Evolutionary conservation across 2,113 vertebrate genomes (phyloP).

Genomic region (Neomonachus schauinslandi): DNA sequence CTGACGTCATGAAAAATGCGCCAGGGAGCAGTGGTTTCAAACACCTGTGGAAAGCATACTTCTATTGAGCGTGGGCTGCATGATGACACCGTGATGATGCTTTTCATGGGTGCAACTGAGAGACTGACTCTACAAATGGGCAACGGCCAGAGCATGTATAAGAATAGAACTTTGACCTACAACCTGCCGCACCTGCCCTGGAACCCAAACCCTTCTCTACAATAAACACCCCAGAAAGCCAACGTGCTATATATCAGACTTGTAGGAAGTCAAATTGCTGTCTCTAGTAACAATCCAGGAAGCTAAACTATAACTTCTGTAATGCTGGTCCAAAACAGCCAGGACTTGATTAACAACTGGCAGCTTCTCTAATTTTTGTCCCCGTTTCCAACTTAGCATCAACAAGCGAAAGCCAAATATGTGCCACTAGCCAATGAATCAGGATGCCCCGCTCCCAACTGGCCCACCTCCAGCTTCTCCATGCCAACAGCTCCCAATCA

Average conservation of each 20-base stretch:
- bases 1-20: not conserved
- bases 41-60: not conserved
- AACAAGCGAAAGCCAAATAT: not conserved
- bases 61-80: not conserved
- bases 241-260: not conserved
- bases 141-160: not conserved
- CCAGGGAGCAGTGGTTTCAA: not conserved
- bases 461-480: not conserved
- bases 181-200: not conserved
- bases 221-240: not conserved
- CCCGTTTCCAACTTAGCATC: not conserved
- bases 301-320: not conserved
- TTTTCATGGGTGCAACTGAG: not conserved
- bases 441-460: not conserved
- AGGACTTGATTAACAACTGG: not conserved
- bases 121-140: not conserved
- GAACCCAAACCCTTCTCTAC: not conserved
- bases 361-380: not conserved
- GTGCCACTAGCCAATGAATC: no score
- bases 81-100: not conserved
- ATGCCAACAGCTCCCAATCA: not conserved
- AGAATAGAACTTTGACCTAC: not conserved
- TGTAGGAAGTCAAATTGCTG: not conserved
- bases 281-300: not conserved
- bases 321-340: not conserved